Percentiles rank a stretch among this genome's conserved stretches.
Evolutionary conservation across 2,113 vertebrate species (phyloP).

Genomic region (Pedetes capensis): DNA sequence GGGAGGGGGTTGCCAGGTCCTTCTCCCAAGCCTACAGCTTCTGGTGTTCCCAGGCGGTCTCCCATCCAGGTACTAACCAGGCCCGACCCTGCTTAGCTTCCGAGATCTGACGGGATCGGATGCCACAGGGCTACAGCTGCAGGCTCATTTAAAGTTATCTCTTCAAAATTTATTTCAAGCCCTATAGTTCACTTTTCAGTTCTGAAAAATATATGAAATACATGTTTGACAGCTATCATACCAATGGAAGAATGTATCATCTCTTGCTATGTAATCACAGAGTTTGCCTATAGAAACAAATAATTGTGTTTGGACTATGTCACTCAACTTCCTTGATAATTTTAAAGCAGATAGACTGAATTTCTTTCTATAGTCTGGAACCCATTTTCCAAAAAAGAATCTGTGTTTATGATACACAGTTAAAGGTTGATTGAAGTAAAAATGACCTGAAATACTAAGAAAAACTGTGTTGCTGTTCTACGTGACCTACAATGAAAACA

Average conservation of each 20-base stretch:
- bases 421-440: constrained; percentile 25
- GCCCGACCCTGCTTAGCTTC: too few species aligned
- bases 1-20: too few species aligned
- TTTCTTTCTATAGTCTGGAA: background rate
- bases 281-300: background rate
- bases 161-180: background rate
- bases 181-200: constrained; percentile 30
- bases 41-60: too few species aligned
- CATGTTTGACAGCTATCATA: background rate
- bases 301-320: background rate
- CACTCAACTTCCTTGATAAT: constrained; percentile 23
- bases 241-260: background rate
- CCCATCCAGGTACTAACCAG: too few species aligned
- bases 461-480: background rate
- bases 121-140: too few species aligned
- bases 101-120: too few species aligned
- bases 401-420: background rate
- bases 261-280: constrained; percentile 21
- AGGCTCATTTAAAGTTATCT: constrained; percentile 13
- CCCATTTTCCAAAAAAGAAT: background rate
- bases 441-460: constrained; percentile 20
- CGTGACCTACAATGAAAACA: constrained; percentile 31
- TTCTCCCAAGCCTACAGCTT: too few species aligned
- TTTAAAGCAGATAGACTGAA: background rate
- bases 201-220: constrained; percentile 1